These are phyloP conservation scores for Willowsia nigromaculata DNA, from an alignment of 2,888 invertebrate species.

Conservation along the genomic window DNA sequence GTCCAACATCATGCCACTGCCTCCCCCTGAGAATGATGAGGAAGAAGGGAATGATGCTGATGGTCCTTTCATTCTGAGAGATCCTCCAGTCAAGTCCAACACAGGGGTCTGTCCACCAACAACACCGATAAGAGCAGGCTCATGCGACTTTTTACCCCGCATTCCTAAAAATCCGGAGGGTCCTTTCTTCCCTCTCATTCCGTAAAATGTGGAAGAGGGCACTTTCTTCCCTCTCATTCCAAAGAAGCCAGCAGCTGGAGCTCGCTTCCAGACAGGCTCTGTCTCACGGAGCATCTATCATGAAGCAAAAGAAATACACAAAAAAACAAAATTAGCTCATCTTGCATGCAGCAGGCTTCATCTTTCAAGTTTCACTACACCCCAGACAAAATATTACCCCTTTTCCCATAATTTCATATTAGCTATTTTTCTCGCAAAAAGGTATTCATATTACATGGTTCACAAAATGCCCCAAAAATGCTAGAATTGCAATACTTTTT, in stretches of 20 bases:
- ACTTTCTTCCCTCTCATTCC: conserved; percentile 78
- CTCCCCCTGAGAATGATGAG: background rate
- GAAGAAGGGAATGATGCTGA: conserved; percentile 8
- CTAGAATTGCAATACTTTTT: no score
- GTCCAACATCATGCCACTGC: conserved; percentile 36
- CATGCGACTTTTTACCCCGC: conserved; percentile 77
- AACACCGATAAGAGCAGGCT: background rate
- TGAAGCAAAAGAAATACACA: background rate
- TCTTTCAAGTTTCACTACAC: background rate
- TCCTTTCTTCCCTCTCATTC: conserved; percentile 78
- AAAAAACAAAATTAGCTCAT: background rate
- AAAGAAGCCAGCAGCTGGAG: conserved; percentile 77
- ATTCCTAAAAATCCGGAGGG: conserved; percentile 78
- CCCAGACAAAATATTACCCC: background rate
- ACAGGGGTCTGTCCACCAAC: conserved; percentile 7
- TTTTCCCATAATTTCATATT: background rate
- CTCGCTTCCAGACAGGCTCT: conserved; percentile 75
- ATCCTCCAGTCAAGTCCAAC: conserved; percentile 31
- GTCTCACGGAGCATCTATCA: conserved; percentile 66
- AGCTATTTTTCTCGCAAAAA: no score
- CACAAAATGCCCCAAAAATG: background rate
- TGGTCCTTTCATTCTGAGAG: conserved; percentile 54
- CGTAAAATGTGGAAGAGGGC: conserved; percentile 76
- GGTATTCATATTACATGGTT: no score
- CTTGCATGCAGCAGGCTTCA: background rate